phyloP scores from a whole-genome alignment of 2,113 vertebrate species.

The Sander vitreus region DNA sequence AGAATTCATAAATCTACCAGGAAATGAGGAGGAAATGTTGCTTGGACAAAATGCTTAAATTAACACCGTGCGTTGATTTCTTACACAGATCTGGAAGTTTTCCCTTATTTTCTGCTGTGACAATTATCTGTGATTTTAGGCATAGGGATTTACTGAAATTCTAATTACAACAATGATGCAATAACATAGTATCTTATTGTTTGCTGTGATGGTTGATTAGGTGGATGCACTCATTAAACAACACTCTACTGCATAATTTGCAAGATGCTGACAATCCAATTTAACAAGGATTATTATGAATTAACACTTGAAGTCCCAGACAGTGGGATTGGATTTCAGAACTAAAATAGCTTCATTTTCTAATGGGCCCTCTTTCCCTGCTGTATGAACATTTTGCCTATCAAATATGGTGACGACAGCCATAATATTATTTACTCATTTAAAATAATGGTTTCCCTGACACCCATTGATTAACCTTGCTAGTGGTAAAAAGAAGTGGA shows the following conservation, averaged over 20 bases:
- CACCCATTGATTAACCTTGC: background rate
- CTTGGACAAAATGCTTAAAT: conserved; percentile 32
- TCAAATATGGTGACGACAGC: background rate
- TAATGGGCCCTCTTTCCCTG: background rate
- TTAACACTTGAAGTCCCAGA: conserved; percentile 14
- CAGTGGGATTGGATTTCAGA: background rate
- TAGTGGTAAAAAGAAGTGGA: background rate
- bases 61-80: conserved; percentile 14
- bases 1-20: conserved; percentile 32
- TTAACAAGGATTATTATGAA: conserved; percentile 41
- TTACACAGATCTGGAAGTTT: conserved; percentile 11
- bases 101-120: conserved; percentile 13
- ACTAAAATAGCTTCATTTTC: background rate
- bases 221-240: conserved; percentile 58
- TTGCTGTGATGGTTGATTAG: conserved; percentile 59
- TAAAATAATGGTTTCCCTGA: background rate
- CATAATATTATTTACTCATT: background rate
- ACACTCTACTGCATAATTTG: conserved; percentile 57
- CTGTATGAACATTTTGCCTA: background rate
- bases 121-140: conserved; percentile 50
- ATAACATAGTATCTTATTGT: conserved; percentile 55
- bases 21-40: conserved; percentile 29
- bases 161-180: conserved; percentile 58
- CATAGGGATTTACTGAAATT: conserved; percentile 28
- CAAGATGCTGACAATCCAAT: conserved; percentile 54